Percentiles rank a stretch among this genome's conserved stretches.
Evolutionary conservation across 2,113 vertebrate genomes (phyloP).

Genomic region (Eurypyga helias): DNA sequence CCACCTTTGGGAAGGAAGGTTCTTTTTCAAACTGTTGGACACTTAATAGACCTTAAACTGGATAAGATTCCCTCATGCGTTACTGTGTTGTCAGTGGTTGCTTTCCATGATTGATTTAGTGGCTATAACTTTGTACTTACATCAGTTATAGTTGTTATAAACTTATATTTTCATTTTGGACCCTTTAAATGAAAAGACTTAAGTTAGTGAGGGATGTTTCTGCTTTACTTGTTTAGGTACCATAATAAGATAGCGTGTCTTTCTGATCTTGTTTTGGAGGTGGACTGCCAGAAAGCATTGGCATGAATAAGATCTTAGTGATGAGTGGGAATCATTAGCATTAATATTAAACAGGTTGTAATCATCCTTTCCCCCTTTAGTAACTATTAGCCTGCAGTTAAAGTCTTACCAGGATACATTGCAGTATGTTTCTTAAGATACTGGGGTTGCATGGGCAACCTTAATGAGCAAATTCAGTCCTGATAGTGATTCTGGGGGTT

Average conservation of each 20-base stretch:
- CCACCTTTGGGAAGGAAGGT: neutral
- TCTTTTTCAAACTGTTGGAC: neutral
- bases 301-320: neutral
- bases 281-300: neutral
- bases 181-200: neutral
- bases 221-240: neutral
- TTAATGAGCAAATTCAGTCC: neutral
- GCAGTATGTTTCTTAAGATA: neutral
- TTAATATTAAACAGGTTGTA: neutral
- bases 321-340: neutral
- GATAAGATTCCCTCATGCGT: neutral
- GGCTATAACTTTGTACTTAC: neutral
- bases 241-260: neutral
- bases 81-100: neutral
- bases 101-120: neutral
- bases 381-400: neutral
- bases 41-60: neutral
- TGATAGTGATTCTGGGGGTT: neutral
- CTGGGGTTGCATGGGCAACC: neutral
- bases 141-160: neutral
- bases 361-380: neutral
- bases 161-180: neutral
- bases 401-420: neutral
- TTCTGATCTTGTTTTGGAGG: neutral
- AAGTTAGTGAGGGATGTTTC: neutral